phyloP scores from a whole-genome alignment of 2,113 vertebrate species.

The Atlantisia rogersi region DNA sequence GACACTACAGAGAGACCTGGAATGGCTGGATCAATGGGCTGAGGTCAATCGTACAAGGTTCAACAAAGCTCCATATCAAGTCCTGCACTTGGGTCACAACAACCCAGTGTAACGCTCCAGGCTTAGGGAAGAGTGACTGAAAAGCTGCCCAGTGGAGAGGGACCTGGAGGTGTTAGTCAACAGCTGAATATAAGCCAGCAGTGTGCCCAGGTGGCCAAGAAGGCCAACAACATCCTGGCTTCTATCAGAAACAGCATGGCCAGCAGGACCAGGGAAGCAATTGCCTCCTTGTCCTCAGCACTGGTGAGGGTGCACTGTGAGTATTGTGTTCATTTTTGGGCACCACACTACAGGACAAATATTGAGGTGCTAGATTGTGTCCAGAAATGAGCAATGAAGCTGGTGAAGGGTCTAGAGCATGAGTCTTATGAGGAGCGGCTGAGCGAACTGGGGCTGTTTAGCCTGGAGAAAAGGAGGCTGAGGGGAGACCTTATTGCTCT shows the following conservation, averaged over 20 bases:
- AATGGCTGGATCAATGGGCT: neutral
- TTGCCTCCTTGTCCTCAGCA: neutral
- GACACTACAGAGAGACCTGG: neutral
- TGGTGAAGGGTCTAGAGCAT: neutral
- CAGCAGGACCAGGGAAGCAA: neutral
- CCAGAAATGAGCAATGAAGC: fast-evolving
- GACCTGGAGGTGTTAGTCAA: neutral
- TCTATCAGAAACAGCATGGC: neutral
- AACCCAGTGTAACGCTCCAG: neutral
- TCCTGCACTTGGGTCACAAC: neutral
- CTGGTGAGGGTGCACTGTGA: neutral
- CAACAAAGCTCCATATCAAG: fast-evolving
- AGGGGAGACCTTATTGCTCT: neutral
- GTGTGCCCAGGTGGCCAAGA: neutral
- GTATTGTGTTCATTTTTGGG: neutral
- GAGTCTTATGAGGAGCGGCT: neutral
- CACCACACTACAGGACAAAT: neutral
- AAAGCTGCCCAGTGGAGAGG: neutral
- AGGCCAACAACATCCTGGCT: neutral
- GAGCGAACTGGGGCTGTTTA: neutral
- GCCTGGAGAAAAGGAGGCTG: too few species aligned
- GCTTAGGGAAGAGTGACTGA: too few species aligned
- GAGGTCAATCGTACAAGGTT: neutral
- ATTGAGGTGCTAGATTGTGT: neutral
- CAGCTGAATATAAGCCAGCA: too few species aligned